These are phyloP conservation scores for Lepus oiostolus DNA, from an alignment of 2,797 vertebrate genomes.

Conservation along the genomic window DNA sequence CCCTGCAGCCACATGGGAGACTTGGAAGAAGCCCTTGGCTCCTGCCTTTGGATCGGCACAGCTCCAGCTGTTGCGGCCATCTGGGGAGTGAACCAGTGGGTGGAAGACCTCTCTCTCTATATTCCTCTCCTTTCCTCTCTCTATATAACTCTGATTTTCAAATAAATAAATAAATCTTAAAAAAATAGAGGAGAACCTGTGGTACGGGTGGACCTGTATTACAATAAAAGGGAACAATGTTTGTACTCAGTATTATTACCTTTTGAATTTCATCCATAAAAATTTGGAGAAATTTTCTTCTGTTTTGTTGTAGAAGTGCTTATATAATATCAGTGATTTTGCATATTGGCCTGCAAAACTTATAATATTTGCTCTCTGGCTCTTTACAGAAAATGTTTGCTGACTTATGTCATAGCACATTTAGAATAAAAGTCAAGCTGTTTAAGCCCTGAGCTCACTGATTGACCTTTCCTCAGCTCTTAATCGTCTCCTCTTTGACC, in stretches of 20 bases:
- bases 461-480: not conserved
- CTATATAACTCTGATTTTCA: no score
- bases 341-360: not conserved
- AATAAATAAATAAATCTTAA: no score
- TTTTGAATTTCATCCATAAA: constrained; percentile 53
- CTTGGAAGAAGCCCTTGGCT: no score
- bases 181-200: not conserved
- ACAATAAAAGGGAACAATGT: not conserved
- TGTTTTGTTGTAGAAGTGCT: not conserved
- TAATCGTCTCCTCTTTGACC: not conserved
- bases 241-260: not conserved
- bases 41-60: no score
- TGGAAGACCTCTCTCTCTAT: no score
- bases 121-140: no score
- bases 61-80: no score
- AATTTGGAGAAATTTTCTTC: constrained; percentile 31
- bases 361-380: constrained; percentile 15
- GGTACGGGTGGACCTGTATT: not conserved
- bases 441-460: not conserved
- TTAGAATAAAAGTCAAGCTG: not conserved
- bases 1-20: no score
- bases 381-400: constrained; percentile 5
- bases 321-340: not conserved
- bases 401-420: not conserved
- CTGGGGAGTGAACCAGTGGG: no score